Base-by-base conservation (phyloP, 1,140 invertebrate species). In the Hirudo medicinalis region DNA sequence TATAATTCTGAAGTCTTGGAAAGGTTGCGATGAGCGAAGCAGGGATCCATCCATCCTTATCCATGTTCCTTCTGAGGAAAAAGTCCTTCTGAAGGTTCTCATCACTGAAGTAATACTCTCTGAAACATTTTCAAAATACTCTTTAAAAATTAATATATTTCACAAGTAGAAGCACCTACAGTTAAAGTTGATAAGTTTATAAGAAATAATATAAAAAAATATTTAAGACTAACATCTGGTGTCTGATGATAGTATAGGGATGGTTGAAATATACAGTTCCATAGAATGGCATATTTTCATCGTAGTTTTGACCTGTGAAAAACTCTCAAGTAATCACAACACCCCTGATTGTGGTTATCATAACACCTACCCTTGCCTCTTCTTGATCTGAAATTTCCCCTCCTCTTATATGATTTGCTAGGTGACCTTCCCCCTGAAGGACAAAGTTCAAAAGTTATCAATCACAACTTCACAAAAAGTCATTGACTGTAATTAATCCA, bases 21-120 rank as follows among this genome's bases (percentile, higher is more conserved):
- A 99, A 99, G 22, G 91, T 93, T 40, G 93, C 92, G 68, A 99
- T 94, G 57, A 98, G 83, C 72, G 88, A 89, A 27, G 99, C 87
- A 13, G 93, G 91, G 69, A 99, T 87, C 79, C 88, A 98, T 69
- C 96, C 96, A 77, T 96, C 87, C 20, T 87, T 78, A 78, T 94
- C 90, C 96, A 99, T 99, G 86, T 95, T 95, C 73, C 92, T 87
- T 70, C 96, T 87, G 75, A 99, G 85, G 83, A 95, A 99, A 82
- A 97, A 93, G 81, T 99, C 96, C 77, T 91, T 88, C 76, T 90
- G 87, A 69, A 99, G 85, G 85, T 99, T 99, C 77, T 97, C 94
- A 77, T 90, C 89, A 79, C 92, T 96, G 84, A 99, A 98, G 86
- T 99, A 99, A 84, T 99, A 99, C 84, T 99, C 95, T 80, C 94